A percentile compares a stretch with the other conserved stretches of the same genome.
These are phyloP conservation scores for Dendrolimus kikuchii DNA, from an alignment of 1,140 invertebrate genomes.

Conservation along the genomic window DNA sequence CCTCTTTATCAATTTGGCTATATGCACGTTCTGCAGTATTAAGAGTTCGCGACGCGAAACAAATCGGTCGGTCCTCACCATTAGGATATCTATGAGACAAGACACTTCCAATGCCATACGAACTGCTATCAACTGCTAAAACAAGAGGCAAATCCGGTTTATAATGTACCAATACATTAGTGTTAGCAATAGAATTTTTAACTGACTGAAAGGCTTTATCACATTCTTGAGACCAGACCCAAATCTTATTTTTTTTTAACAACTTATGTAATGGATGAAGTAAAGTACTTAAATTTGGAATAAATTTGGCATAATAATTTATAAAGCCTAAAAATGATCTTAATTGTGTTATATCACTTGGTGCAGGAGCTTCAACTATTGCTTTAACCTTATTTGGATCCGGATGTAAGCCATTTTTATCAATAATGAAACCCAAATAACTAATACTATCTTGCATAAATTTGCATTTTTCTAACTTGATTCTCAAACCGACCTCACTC, in stretches of 20 bases:
- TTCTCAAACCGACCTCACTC: slow-evolving; percentile 1
- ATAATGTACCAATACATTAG: background rate
- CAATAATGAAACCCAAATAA: too few species aligned
- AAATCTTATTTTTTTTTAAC: background rate
- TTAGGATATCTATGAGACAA: background rate
- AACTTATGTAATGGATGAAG: slow-evolving; percentile 22
- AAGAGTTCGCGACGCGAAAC: background rate
- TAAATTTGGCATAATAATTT: slow-evolving; percentile 33
- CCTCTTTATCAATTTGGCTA: background rate
- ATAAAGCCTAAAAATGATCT: slow-evolving; percentile 23
- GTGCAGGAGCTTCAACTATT: background rate
- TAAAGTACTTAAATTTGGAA: slow-evolving; percentile 18
- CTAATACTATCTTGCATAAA: too few species aligned
- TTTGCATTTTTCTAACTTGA: background rate
- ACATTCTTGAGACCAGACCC: too few species aligned
- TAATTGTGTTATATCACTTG: background rate
- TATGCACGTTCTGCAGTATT: background rate
- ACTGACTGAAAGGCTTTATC: background rate
- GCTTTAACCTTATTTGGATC: background rate
- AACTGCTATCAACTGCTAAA: too few species aligned
- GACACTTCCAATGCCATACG: too few species aligned
- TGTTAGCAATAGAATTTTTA: background rate
- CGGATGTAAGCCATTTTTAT: background rate
- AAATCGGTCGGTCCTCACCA: background rate
- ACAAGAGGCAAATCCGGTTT: background rate